phyloP scores from a whole-genome alignment of 2,113 vertebrate genomes.

The Lates calcarifer region DNA sequence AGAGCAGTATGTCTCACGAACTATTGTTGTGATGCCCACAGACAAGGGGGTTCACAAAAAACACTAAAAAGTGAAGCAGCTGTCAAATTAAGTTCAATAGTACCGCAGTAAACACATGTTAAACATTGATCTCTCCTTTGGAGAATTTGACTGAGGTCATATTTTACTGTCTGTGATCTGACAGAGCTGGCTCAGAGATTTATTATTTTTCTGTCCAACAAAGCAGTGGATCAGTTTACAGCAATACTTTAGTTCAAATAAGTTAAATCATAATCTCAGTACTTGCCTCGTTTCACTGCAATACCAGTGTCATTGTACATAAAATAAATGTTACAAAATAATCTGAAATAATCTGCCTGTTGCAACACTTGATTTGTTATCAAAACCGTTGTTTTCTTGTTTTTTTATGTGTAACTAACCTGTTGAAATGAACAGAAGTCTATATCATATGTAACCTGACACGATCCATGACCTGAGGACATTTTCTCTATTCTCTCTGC shows the following conservation, averaged over 20 bases:
- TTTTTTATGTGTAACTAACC: background rate
- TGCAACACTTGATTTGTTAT: background rate
- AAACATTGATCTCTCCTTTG: background rate
- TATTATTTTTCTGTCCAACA: background rate
- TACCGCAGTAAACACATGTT: background rate
- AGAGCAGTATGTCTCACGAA: conserved; percentile 4
- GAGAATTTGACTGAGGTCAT: background rate
- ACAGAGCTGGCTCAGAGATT: background rate
- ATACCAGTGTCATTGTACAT: background rate
- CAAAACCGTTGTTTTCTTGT: background rate
- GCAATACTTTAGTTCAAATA: background rate
- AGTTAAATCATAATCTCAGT: background rate
- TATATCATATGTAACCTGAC: background rate
- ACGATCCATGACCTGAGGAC: background rate
- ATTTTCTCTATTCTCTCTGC: background rate
- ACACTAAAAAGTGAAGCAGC: background rate
- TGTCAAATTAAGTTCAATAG: background rate
- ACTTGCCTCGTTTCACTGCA: background rate
- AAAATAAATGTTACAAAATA: background rate
- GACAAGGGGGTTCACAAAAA: background rate
- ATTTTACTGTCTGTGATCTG: background rate
- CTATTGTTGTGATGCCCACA: conserved; percentile 1
- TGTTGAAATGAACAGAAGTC: background rate
- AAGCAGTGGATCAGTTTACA: background rate
- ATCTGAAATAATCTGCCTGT: background rate